Conservation (phyloP, 2,113 vertebrate genomes). For the Nestor notabilis region DNA sequence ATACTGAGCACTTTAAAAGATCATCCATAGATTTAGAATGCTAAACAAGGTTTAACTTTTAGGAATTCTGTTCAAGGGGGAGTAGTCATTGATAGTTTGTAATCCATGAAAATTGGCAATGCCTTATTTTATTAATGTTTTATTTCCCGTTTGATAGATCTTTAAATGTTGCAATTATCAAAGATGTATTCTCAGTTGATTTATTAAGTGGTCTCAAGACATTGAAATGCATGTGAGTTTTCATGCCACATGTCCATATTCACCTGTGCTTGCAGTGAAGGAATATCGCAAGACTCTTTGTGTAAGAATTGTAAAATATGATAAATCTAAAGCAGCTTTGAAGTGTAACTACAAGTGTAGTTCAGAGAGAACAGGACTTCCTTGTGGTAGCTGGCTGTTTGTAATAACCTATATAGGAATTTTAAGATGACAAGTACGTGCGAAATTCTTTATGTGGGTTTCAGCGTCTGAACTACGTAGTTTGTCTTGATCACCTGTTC, state of each 20-base stretch:
- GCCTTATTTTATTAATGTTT: background rate
- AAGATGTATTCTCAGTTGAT: background rate
- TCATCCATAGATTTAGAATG: background rate
- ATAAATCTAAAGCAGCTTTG: background rate
- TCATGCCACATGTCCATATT: background rate
- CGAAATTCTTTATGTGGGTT: background rate
- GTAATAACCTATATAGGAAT: background rate
- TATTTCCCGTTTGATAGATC: background rate
- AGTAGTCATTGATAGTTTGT: background rate
- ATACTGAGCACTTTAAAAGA: background rate
- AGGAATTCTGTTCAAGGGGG: background rate
- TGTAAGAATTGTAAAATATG: background rate
- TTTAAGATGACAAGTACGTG: background rate
- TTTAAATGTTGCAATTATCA: background rate
- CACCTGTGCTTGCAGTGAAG: background rate
- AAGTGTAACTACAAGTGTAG: background rate
- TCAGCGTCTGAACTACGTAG: background rate
- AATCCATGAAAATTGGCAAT: background rate
- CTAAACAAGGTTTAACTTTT: background rate
- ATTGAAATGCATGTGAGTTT: background rate
- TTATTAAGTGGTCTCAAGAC: background rate
- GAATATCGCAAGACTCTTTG: background rate
- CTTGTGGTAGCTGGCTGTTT: background rate
- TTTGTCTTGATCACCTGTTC: background rate
- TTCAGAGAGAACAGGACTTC: background rate